Percentiles rank a stretch among this genome's conserved stretches.
Conservation (phyloP, 2,113 vertebrate genomes). For the Pleuronectes platessa region DNA sequence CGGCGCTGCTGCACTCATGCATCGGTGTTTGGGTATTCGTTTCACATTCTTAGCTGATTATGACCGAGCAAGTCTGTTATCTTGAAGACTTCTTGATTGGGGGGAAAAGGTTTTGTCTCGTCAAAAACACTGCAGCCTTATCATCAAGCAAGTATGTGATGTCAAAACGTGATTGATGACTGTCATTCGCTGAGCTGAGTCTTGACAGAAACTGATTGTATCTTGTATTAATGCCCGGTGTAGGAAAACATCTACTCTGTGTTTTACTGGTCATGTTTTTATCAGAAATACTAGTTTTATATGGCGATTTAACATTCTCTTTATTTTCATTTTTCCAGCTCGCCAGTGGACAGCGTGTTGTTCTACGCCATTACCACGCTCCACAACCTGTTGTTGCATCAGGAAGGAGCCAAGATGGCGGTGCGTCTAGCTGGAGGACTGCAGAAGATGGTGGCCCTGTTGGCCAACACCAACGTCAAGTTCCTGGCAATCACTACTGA, state of each 20-base stretch:
- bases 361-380: constrained; percentile 99
- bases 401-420: constrained; percentile 99
- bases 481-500: constrained; percentile 99
- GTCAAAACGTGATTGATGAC: neutral
- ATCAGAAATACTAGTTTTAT: neutral
- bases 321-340: constrained; percentile 76
- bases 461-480: constrained; percentile 98
- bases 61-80: neutral
- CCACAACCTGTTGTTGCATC: constrained; percentile 96
- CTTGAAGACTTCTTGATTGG: neutral
- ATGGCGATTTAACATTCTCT: neutral
- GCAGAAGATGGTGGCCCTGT: constrained; percentile 98
- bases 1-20: neutral
- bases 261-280: neutral
- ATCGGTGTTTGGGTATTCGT: neutral
- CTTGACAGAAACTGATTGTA: neutral
- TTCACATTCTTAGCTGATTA: neutral
- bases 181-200: neutral
- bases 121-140: neutral
- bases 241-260: neutral
- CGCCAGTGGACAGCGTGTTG: constrained; percentile 96
- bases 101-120: neutral
- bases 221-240: neutral
- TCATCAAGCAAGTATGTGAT: neutral
- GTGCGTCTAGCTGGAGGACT: constrained; percentile 96